Percentiles rank a stretch among this genome's conserved stretches.
Conservation (phyloP, 2,888 invertebrate species). For the Drosophila sordidapex region DNA sequence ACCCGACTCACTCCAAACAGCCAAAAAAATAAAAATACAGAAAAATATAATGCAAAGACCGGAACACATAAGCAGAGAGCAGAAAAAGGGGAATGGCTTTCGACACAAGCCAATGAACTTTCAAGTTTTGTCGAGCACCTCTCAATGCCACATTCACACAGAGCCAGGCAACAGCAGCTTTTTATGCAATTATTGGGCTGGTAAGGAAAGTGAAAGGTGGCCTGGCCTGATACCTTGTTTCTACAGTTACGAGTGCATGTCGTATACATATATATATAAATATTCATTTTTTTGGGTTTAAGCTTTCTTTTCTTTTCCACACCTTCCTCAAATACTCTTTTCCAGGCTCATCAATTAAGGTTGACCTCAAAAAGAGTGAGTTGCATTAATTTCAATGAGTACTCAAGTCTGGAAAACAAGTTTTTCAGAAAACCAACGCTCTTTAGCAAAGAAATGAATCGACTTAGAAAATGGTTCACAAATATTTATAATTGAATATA, state of each 20-base stretch:
- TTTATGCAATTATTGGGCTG: background rate
- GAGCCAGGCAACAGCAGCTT: background rate
- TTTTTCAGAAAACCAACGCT: background rate
- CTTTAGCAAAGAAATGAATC: background rate
- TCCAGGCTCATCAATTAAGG: background rate
- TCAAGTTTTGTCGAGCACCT: conserved; percentile 46
- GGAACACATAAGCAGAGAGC: background rate
- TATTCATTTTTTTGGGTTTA: background rate
- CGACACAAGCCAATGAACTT: conserved; percentile 50
- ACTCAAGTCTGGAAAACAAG: background rate
- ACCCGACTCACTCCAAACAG: background rate
- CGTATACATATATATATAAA: background rate
- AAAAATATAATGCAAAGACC: background rate
- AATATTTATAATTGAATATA: background rate
- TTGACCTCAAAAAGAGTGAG: background rate
- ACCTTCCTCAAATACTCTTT: background rate
- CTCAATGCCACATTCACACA: conserved; percentile 47
- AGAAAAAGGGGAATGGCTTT: background rate
- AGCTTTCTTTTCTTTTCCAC: background rate
- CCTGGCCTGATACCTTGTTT: background rate
- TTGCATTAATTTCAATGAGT: background rate
- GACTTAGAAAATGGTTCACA: background rate
- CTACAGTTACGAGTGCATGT: background rate
- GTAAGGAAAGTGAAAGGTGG: background rate
- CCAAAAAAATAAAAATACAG: background rate